Evolutionary conservation across 2,888 invertebrate genomes (phyloP), one percentile per base, ranked within the genome.

Genomic region (Hemistola chrysoprasaria): DNA sequence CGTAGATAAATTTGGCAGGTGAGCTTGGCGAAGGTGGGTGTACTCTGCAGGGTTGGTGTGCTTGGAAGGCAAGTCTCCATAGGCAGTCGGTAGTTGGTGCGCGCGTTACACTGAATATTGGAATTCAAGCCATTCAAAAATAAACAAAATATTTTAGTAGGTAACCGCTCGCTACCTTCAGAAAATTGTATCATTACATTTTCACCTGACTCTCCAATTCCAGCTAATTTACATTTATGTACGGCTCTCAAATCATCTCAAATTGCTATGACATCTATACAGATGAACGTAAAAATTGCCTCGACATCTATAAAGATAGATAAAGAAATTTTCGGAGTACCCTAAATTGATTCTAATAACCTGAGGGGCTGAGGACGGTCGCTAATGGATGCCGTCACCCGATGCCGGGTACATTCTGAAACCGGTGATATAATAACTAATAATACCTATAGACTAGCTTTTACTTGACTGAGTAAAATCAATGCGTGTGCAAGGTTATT

Each of bases 281-380:
- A 16, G 28, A 28, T 8, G 23, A 36, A 36, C 3, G 8, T 11
- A 11, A 29, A 24, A 24, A 24, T 20, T 29, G 20, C 10, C n/a
- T 20, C 6, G 24, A 36, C 23, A 16, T 16, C n/a, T 32, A 32
- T 16, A 8, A 2, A 24, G 11, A 30, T 32, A 32, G 22, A 27
- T 23, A 40, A 33, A 42, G 27, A 22, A n/a, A 36, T 28, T 26
- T 5, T 8, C 16, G 3, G 24, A 24, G 27, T 11, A 23, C 32
- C 27, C 32, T 33, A 43, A 43, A 38, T 43, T 38, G 43, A 33
- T 34, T 43, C 20, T 34, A 34, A 43, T 43, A 43, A 38, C 24
- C 33, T 26, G 29, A n/a, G 24, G 38, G 43, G 38, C 24, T 32
- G 37, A 21, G 33, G 43, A 33, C 24, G 37, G 37, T 24, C 23